These are phyloP conservation scores for Tetragonula carbonaria DNA, from an alignment of 2,888 invertebrate species.

Conservation along the genomic window DNA sequence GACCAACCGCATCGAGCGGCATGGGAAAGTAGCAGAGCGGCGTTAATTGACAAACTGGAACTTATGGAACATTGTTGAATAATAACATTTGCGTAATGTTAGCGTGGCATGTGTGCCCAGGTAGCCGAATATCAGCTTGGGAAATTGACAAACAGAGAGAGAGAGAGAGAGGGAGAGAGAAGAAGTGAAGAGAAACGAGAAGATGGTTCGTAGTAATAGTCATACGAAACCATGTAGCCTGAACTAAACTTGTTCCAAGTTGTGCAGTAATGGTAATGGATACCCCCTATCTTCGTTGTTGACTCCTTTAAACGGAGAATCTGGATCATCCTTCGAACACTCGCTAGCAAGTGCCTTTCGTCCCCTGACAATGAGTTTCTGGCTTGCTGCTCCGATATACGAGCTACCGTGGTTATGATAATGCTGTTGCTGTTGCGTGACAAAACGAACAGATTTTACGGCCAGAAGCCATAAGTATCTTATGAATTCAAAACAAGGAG, in stretches of 20 bases:
- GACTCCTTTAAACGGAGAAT: constrained; percentile 21
- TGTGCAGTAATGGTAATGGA: constrained; percentile 48
- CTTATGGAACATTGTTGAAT: constrained; percentile 26
- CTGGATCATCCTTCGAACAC: constrained; percentile 39
- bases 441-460: neutral
- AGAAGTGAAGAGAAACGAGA: neutral
- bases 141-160: constrained; percentile 38
- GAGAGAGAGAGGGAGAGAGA: constrained; percentile 22
- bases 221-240: constrained; percentile 42
- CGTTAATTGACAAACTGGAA: constrained; percentile 18
- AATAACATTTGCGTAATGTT: constrained; percentile 57
- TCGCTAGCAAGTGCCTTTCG: neutral
- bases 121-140: neutral
- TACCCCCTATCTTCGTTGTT: constrained; percentile 8
- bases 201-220: neutral
- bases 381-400: neutral
- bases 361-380: neutral
- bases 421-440: neutral
- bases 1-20: neutral
- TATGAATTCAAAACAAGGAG: neutral
- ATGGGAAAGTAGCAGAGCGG: neutral
- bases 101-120: constrained; percentile 12
- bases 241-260: constrained; percentile 40
- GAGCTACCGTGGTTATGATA: neutral
- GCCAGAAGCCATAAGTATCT: no score